Evolutionary conservation across 64 coral and sea anemone species (phyloP), one percentile per base, ranked within the genome.

Genomic region (Pocillopora damicornis): DNA sequence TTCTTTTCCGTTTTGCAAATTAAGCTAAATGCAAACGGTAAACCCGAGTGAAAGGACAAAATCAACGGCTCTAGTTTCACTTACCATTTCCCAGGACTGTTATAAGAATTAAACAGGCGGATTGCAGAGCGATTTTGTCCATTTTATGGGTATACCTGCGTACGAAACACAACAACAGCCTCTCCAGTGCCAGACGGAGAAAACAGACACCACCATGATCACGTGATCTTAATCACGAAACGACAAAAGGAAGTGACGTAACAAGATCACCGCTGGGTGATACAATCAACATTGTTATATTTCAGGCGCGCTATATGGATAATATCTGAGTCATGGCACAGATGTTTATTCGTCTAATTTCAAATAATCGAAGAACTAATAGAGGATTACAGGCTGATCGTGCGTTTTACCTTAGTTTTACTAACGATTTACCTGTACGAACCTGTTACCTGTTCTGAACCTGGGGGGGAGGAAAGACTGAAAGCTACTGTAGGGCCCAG

Each of bases 1-100:
- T 38, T 1, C 1, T 71, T n/a, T 71, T 71, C 22, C 67, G 20
- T 71, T 25, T 71, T 71, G 20, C 66, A 69, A 11, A 25, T 63
- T 1, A 63, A 63, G 56, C 64, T 51, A 51, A 51, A 51, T 51
- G 35, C 30, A 58, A 37, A 73, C 20, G 15, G n/a, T 18, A 26
- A 73, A 85, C 69, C 20, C 18, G 13, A 42, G 16, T 7, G 17
- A 57, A 73, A 58, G 58, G 13, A 57, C 20, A 73, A 72, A 13
- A 7, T n/a, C 22, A 66, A 59, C 10, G 37, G 22, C 16, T 14
- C 15, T 15, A 13, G 57, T 22, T 13, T 15, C 7, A 85, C 81
- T 85, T 85, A 85, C 81, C 81, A 58, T 12, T 85, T 42, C 38
- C 64, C 11, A 71, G 22, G 38, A 85, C 37, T 13, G 64, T 14